Conservation (phyloP, 2,797 vertebrate genomes). For the Rhyacichthys aspro region DNA sequence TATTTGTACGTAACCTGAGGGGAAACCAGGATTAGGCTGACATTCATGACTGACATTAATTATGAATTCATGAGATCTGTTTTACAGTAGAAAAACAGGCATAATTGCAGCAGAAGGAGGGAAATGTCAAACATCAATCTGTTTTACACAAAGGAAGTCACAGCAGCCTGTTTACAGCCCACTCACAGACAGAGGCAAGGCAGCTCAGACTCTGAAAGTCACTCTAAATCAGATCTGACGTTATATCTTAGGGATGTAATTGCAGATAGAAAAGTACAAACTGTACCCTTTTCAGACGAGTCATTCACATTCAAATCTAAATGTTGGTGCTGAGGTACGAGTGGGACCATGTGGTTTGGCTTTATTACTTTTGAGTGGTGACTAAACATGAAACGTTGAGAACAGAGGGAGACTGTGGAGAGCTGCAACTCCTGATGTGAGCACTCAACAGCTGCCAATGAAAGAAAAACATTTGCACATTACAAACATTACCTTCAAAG, state of each 20-base stretch:
- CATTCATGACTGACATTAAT: slow-evolving; percentile 24
- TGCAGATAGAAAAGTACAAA: slow-evolving; percentile 11
- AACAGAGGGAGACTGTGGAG: slow-evolving; percentile 20
- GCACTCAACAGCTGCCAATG: slow-evolving; percentile 37
- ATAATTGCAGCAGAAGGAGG: slow-evolving; percentile 15
- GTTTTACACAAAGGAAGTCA: slow-evolving; percentile 34
- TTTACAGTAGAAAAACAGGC: slow-evolving; percentile 29
- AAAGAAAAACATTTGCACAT: slow-evolving; percentile 53
- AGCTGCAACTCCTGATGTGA: slow-evolving; percentile 28
- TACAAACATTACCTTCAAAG: no score
- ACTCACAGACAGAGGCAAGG: not conserved
- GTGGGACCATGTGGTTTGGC: slow-evolving; percentile 8
- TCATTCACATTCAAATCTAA: slow-evolving; percentile 14
- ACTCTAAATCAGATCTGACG: slow-evolving; percentile 18
- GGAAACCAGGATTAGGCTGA: not conserved
- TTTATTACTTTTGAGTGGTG: slow-evolving; percentile 7
- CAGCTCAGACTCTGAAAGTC: not conserved
- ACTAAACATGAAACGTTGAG: slow-evolving; percentile 37
- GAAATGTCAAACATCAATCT: slow-evolving; percentile 39
- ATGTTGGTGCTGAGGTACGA: not conserved
- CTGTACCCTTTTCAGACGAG: not conserved
- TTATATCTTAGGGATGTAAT: slow-evolving; percentile 13
- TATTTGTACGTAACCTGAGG: not conserved
- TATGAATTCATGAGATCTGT: slow-evolving; percentile 37
- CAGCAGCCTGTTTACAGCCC: slow-evolving; percentile 28